phyloP scores from a whole-genome alignment of 2,113 vertebrate genomes.

The Neogobius melanostomus region DNA sequence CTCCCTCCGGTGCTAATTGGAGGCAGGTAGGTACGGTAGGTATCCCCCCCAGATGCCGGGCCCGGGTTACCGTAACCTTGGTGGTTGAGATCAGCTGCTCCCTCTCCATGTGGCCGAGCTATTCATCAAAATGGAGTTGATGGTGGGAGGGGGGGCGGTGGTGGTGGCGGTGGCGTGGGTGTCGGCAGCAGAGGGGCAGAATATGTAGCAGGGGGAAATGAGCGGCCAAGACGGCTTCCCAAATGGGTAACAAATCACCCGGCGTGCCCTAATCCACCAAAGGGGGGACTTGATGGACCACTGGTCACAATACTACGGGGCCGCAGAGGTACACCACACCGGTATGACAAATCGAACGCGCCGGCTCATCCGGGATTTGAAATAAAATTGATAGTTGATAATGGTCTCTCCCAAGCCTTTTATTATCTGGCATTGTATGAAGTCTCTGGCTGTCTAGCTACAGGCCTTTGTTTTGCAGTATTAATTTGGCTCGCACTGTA shows the following conservation, averaged over 20 bases:
- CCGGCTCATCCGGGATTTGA: constrained; percentile 29
- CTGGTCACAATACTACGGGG: constrained; percentile 56
- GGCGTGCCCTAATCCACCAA: constrained; percentile 62
- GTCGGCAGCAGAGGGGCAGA: constrained; percentile 64
- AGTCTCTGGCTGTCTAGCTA: background rate
- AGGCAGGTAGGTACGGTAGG: constrained; percentile 61
- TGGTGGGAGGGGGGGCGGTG: background rate
- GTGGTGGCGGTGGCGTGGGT: constrained; percentile 33
- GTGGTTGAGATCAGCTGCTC: constrained; percentile 73
- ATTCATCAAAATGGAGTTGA: constrained; percentile 74
- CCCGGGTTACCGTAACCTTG: constrained; percentile 81
- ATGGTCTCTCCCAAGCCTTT: constrained; percentile 8
- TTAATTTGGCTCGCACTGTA: constrained; percentile 18
- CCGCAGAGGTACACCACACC: constrained; percentile 20
- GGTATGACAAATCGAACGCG: constrained; percentile 46
- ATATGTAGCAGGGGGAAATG: constrained; percentile 76
- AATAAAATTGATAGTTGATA: constrained; percentile 6
- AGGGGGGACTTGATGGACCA: constrained; percentile 55
- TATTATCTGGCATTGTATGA: background rate
- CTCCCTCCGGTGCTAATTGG: constrained; percentile 70
- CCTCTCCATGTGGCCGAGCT: constrained; percentile 69
- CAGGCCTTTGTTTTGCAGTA: constrained; percentile 30
- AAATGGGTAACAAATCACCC: constrained; percentile 80
- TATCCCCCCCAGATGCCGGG: constrained; percentile 62
- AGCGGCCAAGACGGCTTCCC: constrained; percentile 73